A percentile compares a stretch with the other conserved stretches of the same genome.
These are phyloP conservation scores for Sebastes oblongus DNA, from an alignment of 2,797 vertebrate species.

Conservation along the genomic window DNA sequence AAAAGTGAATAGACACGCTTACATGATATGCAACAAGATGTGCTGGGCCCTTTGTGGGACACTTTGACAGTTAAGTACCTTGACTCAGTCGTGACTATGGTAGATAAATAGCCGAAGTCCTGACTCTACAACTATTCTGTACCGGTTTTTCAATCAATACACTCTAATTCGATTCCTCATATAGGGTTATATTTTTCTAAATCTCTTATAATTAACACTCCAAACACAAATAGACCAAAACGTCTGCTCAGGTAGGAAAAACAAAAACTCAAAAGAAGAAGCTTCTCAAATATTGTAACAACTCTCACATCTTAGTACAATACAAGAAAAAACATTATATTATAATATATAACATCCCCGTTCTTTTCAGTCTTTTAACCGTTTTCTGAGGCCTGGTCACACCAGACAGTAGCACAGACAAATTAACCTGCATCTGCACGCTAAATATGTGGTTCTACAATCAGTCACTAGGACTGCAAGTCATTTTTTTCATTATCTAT, in stretches of 20 bases:
- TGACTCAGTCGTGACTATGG: background rate
- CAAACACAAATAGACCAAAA: background rate
- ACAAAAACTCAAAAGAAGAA: background rate
- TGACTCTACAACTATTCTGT: background rate
- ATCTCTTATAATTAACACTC: background rate
- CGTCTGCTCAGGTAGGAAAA: background rate
- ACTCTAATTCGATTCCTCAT: background rate
- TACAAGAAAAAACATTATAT: background rate
- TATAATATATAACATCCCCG: background rate
- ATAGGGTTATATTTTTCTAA: background rate
- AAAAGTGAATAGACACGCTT: background rate
- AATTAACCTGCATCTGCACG: too few species aligned
- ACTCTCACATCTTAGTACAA: background rate
- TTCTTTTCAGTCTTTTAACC: background rate
- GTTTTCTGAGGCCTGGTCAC: background rate
- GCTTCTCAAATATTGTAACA: background rate
- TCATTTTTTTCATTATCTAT: background rate
- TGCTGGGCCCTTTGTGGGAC: background rate
- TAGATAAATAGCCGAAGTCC: background rate
- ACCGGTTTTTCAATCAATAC: background rate
- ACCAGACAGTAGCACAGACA: background rate
- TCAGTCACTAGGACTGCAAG: too few species aligned
- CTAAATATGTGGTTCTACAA: background rate
- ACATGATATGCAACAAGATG: slow-evolving; percentile 7
- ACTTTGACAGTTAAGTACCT: background rate